These are phyloP conservation scores for Neolamprologus brichardi DNA, from an alignment of 2,113 vertebrate genomes.

Conservation along the genomic window DNA sequence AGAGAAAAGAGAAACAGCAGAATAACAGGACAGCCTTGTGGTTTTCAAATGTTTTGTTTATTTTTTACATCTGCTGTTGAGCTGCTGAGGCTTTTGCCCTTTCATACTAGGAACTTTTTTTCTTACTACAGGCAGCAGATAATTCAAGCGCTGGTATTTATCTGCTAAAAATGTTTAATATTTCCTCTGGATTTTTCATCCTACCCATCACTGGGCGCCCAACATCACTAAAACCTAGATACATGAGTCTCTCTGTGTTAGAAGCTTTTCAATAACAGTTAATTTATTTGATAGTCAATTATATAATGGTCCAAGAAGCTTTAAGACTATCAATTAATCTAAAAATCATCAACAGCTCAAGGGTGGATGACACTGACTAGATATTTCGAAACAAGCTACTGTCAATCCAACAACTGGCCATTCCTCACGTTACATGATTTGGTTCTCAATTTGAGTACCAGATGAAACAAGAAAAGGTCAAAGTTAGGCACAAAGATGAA, in stretches of 20 bases:
- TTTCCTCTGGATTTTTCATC: background rate
- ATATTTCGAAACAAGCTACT: background rate
- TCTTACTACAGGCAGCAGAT: background rate
- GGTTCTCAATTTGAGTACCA: background rate
- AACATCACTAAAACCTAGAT: background rate
- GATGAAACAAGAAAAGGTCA: background rate
- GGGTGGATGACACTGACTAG: background rate
- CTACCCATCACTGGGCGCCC: background rate
- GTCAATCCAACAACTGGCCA: background rate
- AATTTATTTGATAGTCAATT: background rate
- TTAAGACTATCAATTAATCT: background rate
- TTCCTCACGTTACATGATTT: background rate
- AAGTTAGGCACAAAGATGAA: background rate
- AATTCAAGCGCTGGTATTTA: background rate
- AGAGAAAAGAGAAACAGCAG: slow-evolving; percentile 31
- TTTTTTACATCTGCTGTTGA: background rate
- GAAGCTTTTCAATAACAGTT: background rate
- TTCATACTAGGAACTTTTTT: background rate
- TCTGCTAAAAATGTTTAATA: background rate
- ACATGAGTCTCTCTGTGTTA: background rate
- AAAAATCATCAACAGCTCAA: background rate
- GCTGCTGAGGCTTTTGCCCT: background rate
- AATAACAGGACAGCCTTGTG: slow-evolving; percentile 4
- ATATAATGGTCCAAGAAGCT: background rate
- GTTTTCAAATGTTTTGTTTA: slow-evolving; percentile 9